Percentiles rank a stretch among this genome's conserved stretches.
Evolutionary conservation across 2,888 invertebrate genomes (phyloP).

Genomic region (Eubasilissa splendida): DNA sequence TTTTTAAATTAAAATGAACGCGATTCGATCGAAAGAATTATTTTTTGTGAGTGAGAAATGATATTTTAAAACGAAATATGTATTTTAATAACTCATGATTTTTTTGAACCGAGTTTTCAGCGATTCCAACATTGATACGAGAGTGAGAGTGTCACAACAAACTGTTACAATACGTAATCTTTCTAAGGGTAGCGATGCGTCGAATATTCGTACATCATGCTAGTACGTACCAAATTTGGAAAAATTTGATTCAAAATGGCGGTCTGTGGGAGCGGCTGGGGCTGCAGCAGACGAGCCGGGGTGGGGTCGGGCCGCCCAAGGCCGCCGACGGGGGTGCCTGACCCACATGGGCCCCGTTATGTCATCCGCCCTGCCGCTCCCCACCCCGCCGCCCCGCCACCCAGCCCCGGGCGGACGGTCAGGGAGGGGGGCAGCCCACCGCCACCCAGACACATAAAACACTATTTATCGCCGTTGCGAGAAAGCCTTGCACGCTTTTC

Average conservation of each 20-base stretch:
- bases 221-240: slow-evolving; percentile 36
- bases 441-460: slow-evolving; percentile 52
- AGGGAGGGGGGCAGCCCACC: not conserved
- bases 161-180: not conserved
- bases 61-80: not conserved
- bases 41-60: not conserved
- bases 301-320: slow-evolving; percentile 47
- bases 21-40: not conserved
- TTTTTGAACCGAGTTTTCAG: not conserved
- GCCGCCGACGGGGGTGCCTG: slow-evolving; percentile 52
- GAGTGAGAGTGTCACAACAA: slow-evolving; percentile 1
- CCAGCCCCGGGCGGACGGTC: slow-evolving; percentile 32
- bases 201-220: slow-evolving; percentile 7
- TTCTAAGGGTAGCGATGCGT: not conserved
- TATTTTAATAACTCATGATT: too few species aligned
- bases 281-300: slow-evolving; percentile 42
- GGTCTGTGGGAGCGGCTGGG: slow-evolving; percentile 41
- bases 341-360: slow-evolving; percentile 55
- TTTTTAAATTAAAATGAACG: not conserved
- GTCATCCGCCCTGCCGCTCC: slow-evolving; percentile 39
- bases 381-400: slow-evolving; percentile 25
- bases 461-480: slow-evolving; percentile 56
- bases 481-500: slow-evolving; percentile 49
- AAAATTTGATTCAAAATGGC: slow-evolving; percentile 50
- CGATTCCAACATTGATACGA: not conserved